Percentiles rank a stretch among this genome's conserved stretches.
Conservation (phyloP, 2,113 vertebrate genomes). For the Ardeotis arabs region DNA sequence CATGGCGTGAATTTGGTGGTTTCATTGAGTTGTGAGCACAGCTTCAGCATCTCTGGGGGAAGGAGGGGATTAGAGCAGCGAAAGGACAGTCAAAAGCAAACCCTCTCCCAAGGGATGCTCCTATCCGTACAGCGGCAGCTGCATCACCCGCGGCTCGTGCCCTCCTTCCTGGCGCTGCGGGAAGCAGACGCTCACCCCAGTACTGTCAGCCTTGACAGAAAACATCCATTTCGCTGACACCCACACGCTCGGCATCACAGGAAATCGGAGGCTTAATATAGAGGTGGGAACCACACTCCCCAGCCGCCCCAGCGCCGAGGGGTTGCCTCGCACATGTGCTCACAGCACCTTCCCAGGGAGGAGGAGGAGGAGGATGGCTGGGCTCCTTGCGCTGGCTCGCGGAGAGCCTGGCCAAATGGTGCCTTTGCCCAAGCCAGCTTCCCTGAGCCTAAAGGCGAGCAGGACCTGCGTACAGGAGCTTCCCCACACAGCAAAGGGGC, state of each 20-base stretch:
- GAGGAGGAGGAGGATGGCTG: neutral
- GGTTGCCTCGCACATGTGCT: slow-evolving; percentile 18
- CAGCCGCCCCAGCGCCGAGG: neutral
- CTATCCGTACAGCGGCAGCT: rapidly evolving
- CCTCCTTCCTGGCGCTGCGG: neutral
- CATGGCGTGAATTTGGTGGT: rapidly evolving
- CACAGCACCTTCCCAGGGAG: neutral
- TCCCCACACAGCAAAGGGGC: rapidly evolving
- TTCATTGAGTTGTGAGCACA: rapidly evolving
- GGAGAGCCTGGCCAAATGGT: rapidly evolving
- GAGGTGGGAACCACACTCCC: slow-evolving; percentile 20
- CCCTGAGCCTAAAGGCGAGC: neutral
- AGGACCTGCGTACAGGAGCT: rapidly evolving
- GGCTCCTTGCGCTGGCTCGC: neutral
- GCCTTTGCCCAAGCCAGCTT: neutral
- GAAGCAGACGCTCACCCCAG: neutral
- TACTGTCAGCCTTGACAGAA: slow-evolving; percentile 21
- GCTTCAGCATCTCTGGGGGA: neutral
- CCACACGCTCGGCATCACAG: neutral
- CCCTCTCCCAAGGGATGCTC: neutral
- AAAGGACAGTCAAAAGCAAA: neutral
- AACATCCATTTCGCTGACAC: neutral
- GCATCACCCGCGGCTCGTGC: neutral
- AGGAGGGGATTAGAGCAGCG: neutral
- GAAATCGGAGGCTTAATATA: neutral